Evolutionary conservation across 2,888 invertebrate genomes (phyloP), one percentile per base, ranked within the genome.

Genomic region (Erebia aethiops): DNA sequence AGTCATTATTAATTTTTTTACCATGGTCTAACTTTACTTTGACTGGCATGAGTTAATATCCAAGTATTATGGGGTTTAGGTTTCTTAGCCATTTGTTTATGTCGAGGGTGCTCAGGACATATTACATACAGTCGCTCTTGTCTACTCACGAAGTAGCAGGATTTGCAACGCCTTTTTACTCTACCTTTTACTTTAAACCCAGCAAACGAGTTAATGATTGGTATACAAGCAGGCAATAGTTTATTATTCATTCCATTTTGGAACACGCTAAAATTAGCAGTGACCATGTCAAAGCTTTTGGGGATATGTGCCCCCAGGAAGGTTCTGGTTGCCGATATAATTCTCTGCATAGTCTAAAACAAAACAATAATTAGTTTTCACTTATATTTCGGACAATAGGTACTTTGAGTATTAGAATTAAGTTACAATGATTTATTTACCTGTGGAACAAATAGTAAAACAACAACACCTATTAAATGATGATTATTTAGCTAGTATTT

Each of bases 61-160:
- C 96, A 97, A 18, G 95, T 96, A 78, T 96, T 96, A 75, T 94
- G 94, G 13, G 95, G 95, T 76, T 95, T 94, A 71, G 95, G 94
- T 71, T 95, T 94, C 93, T 96, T 95, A 16, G 95, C 89, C 95
- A 96, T 96, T 88, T 97, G 97, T 82, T 98, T 98, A 83, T 98
- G 98, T 52, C 97, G 94, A 26, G 96, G 96, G 82, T 95, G 95
- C 43, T 95, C 95, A 69, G 95, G 95, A 78, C 98, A 98, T 76
- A 96, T 95, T 57, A 97, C 95, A 85, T 95, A 96, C 77, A 95
- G 82, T 71, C 96, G 94, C 77, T 96, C 95, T 78, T 96, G 94
- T 70, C 96, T 89, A 58, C 94, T 90, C 13, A 97, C 95, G 80
- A 96, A 94, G 80, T 96, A 96, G 83, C 98, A 98, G 80, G 96